Evolutionary conservation across 92 coral and sea anemone species (phyloP).

Genomic region (Chrysogorgia sp.): DNA sequence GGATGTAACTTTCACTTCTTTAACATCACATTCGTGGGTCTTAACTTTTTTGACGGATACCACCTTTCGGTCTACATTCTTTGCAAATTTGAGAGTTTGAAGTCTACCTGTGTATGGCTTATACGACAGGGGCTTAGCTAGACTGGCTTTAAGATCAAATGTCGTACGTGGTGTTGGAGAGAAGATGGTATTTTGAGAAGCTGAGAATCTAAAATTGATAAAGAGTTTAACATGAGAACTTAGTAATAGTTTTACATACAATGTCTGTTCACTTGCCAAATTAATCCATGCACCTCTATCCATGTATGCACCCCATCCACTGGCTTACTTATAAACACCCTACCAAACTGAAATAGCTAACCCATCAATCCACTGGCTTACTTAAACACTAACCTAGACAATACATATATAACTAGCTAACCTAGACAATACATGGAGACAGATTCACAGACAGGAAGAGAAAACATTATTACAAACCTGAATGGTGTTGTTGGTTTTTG

Average conservation of each 20-base stretch:
- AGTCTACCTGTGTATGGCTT: constrained; percentile 92
- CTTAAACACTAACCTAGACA: too few species aligned
- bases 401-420: too few species aligned
- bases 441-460: neutral
- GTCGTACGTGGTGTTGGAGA: constrained; percentile 75
- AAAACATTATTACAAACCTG: neutral
- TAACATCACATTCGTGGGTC: constrained; percentile 66
- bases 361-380: too few species aligned
- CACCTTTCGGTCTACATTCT: constrained; percentile 41
- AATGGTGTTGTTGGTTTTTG: constrained; percentile 29
- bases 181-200: constrained; percentile 24
- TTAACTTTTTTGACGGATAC: constrained; percentile 45
- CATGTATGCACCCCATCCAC: too few species aligned
- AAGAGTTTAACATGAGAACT: neutral
- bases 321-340: too few species aligned
- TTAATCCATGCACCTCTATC: too few species aligned
- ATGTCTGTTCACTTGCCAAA: too few species aligned
- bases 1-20: constrained; percentile 71
- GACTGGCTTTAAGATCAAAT: constrained; percentile 87
- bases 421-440: neutral
- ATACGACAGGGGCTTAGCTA: constrained; percentile 80
- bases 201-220: neutral
- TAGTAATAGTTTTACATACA: neutral
- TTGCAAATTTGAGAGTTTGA: constrained; percentile 61
- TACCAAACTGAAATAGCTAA: too few species aligned